Base-by-base conservation (phyloP, 2,113 vertebrate species). In the human (Homo sapiens) region DNA sequence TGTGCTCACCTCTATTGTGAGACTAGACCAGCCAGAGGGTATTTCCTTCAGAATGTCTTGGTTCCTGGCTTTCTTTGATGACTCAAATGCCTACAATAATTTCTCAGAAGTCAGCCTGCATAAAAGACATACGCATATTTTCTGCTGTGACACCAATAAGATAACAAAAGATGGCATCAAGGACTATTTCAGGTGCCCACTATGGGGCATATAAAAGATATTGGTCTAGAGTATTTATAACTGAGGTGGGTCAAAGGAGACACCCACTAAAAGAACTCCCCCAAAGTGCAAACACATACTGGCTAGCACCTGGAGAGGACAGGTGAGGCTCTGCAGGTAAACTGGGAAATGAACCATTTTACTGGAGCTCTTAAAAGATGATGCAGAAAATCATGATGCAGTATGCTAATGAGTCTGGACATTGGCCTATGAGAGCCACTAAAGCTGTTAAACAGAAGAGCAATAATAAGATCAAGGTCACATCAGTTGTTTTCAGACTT, bases 161-260 rank as follows among this genome's bases (percentile, higher is more conserved):
- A 27, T 73, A 79, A 93, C 27, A 70, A 91, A 70, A 93, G 50
- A 78, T 85, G 83, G 70, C 82, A 96, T 32, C 64, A 85, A 88
- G 40, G 25, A 80, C 79, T 61, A 93, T 43, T 88, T 92, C n/a
- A 75, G 81, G 61, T 68, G 23, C 55, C 43, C 45, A 82, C 48
- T 55, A 5, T 48, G 27, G 76, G 43, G 43, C 18, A 55, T 8
- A 57, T 23, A 68, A 89, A 88, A 64, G 23, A 68, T 84, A 40
- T 55, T 3, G 13, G 59, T 85, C 32, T 79, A 87, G 14, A 61
- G 27, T 73, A 83, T 59, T 59, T 66, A 88, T 7, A 72, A 57
- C 48, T 10, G 40, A 48, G 4, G 57, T 83, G 61, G 73, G 38
- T 86, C 57, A 94, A 8, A 85, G 52, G 73, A 83, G 70, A 80